These are phyloP conservation scores for Tetragonisca angustula DNA, from an alignment of 2,888 invertebrate genomes.

Conservation along the genomic window DNA sequence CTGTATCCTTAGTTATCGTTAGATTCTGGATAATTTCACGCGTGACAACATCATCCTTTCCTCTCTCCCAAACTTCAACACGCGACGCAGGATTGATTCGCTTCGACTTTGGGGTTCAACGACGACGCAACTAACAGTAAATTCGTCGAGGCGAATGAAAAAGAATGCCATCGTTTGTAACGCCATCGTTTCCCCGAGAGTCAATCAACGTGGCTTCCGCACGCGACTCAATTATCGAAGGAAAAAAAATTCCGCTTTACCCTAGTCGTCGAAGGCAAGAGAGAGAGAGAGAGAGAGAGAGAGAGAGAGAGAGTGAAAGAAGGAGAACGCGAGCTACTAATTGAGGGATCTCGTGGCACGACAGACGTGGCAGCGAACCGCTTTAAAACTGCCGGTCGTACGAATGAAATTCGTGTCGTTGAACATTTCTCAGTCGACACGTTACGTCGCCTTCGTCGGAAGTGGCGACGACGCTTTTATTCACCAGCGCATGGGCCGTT, in stretches of 20 bases:
- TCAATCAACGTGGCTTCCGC: no score
- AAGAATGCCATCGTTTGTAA: no score
- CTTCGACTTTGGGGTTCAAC: no score
- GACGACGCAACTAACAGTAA: no score
- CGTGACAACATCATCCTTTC: no score
- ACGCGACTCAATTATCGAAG: no score
- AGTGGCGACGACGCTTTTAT: background rate
- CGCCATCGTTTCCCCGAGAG: no score
- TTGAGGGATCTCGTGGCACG: background rate
- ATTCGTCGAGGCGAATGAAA: no score
- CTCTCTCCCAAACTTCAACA: no score
- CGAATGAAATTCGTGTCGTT: slow-evolving; percentile 3
- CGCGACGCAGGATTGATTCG: no score
- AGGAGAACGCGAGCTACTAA: background rate
- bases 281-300: background rate
- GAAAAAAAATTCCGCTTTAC: background rate
- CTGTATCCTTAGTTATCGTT: no score
- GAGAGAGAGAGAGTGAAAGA: background rate
- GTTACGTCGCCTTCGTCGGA: background rate
- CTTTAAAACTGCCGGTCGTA: background rate
- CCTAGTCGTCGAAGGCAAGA: background rate
- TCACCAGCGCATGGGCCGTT: background rate
- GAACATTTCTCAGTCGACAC: background rate
- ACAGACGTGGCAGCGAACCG: background rate
- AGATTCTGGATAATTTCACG: no score